A percentile compares a stretch with the other conserved stretches of the same genome.
phyloP scores from a whole-genome alignment of 2,113 vertebrate species.

The Odontophorus gujanensis region DNA sequence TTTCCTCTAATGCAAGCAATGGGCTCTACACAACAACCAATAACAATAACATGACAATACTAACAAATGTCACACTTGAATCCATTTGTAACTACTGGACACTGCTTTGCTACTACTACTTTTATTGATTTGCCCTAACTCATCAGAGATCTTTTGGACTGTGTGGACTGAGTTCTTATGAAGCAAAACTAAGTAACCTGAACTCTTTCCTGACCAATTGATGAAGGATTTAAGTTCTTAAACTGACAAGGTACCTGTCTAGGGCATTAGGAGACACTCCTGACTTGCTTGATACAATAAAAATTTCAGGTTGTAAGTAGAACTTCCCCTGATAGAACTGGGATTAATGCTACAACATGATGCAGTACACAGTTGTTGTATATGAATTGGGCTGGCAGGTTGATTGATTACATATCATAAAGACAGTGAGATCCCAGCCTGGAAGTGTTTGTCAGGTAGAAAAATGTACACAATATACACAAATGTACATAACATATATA shows the following conservation, averaged over 20 bases:
- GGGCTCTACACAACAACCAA: background rate
- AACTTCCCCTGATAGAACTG: background rate
- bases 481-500: background rate
- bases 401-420: background rate
- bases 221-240: background rate
- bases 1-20: background rate
- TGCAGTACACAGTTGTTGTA: fast-evolving
- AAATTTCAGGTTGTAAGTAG: background rate
- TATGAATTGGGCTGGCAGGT: background rate
- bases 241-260: background rate
- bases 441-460: background rate
- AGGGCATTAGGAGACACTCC: background rate
- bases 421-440: background rate
- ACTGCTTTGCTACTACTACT: background rate
- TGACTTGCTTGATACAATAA: background rate
- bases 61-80: background rate
- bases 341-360: background rate
- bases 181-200: background rate
- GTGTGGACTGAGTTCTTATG: background rate
- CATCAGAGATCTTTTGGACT: fast-evolving
- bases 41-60: background rate
- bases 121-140: background rate
- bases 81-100: background rate
- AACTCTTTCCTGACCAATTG: background rate
- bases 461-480: background rate